phyloP scores from a whole-genome alignment of 2,113 vertebrate genomes.

The Mystacornis crossleyi region DNA sequence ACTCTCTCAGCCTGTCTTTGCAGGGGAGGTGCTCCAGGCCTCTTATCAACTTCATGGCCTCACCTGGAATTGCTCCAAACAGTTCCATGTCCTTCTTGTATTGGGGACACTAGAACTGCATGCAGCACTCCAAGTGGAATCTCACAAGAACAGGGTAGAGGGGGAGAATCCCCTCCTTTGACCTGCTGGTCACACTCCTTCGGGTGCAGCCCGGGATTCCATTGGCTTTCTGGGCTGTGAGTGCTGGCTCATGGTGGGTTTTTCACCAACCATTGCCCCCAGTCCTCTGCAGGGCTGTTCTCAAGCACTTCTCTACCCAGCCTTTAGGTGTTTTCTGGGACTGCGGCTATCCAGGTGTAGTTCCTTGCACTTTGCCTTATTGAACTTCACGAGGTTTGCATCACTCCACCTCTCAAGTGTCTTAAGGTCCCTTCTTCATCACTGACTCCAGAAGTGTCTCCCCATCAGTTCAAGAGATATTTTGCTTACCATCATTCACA shows the following conservation, averaged over 20 bases:
- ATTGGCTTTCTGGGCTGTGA: not conserved
- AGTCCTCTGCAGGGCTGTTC: not conserved
- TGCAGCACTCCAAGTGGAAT: not conserved
- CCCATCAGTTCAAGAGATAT: not conserved
- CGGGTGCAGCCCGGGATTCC: not conserved
- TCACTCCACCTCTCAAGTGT: not conserved
- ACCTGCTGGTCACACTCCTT: accelerated
- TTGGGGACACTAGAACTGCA: not conserved
- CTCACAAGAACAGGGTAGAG: not conserved
- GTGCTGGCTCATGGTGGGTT: not conserved
- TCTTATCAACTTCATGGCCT: not conserved
- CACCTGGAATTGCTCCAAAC: not conserved
- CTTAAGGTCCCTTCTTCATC: not conserved
- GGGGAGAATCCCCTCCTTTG: not conserved
- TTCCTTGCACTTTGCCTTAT: not conserved
- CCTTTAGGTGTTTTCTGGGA: not conserved
- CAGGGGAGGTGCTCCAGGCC: not conserved
- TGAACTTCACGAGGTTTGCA: not conserved
- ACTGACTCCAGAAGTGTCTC: not conserved
- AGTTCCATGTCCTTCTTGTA: not conserved
- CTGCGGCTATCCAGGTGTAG: not conserved
- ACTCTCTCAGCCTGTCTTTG: not conserved
- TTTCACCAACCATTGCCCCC: not conserved
- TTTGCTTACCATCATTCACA: not conserved
- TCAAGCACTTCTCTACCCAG: not conserved